phyloP scores from a whole-genome alignment of 1,140 invertebrate genomes.

The Eurosta solidaginis region DNA sequence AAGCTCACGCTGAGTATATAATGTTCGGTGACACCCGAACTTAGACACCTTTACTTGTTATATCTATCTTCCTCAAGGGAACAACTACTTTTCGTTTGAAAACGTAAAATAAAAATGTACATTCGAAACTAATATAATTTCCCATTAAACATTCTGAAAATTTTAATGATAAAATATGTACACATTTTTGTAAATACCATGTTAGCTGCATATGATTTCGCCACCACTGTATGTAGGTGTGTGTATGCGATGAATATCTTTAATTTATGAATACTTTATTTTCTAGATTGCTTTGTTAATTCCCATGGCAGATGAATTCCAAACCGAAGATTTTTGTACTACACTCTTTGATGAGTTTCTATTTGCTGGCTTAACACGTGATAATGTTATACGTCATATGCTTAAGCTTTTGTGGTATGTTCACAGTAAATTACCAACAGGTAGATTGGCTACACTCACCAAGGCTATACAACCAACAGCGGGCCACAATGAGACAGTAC shows the following conservation, averaged over 20 bases:
- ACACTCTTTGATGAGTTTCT: conserved; percentile 97
- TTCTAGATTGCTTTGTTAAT: conserved; percentile 80
- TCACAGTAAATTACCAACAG: conserved; percentile 81
- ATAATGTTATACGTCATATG: conserved; percentile 93
- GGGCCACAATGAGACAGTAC: conserved; percentile 84
- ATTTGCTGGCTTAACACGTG: conserved; percentile 82
- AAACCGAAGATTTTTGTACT: conserved; percentile 92
- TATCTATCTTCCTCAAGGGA: no score
- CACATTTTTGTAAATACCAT: background rate
- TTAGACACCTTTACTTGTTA: no score
- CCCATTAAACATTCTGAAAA: background rate
- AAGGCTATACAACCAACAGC: conserved; percentile 86
- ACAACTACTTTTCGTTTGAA: no score
- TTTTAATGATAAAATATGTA: no score
- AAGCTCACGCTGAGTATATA: no score
- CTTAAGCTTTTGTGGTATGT: conserved; percentile 92
- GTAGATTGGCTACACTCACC: conserved; percentile 78
- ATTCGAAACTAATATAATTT: no score
- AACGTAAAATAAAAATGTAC: no score
- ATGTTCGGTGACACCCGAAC: no score
- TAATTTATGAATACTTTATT: conserved; percentile 36
- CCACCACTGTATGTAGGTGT: no score
- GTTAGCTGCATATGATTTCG: no score
- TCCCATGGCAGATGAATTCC: conserved; percentile 89
- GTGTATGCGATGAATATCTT: no score